Evolutionary conservation across 2,888 invertebrate species (phyloP).

Genomic region (Scrobipalpa atriplicella): DNA sequence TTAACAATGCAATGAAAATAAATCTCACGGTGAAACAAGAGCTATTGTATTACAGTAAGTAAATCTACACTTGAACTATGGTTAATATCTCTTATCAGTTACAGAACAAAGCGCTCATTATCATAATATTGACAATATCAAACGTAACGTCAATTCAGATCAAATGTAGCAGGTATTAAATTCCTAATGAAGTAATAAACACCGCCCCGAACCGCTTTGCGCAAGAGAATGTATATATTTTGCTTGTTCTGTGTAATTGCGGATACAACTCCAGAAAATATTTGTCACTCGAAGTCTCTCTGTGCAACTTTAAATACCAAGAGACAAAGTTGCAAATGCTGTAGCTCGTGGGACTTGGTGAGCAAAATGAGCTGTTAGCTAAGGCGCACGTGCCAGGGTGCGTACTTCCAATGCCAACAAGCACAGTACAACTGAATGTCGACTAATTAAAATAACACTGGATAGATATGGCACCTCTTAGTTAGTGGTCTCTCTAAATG

Average conservation of each 20-base stretch:
- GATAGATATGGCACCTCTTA: conserved; percentile 31
- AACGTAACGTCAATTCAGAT: conserved; percentile 24
- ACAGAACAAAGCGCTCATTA: conserved; percentile 20
- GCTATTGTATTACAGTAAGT: conserved; percentile 20
- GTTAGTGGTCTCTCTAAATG: conserved; percentile 26
- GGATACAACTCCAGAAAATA: conserved; percentile 27
- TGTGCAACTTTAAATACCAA: not conserved
- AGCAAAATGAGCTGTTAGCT: conserved; percentile 27
- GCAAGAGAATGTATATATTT: conserved; percentile 48
- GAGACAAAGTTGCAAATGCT: not conserved
- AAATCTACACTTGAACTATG: conserved; percentile 26
- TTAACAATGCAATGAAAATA: not conserved
- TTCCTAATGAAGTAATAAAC: conserved; percentile 41
- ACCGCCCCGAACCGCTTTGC: conserved; percentile 43
- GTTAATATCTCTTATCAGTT: conserved; percentile 15
- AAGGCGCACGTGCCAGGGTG: conserved; percentile 37
- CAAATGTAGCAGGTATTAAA: conserved; percentile 33
- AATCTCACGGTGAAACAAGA: conserved; percentile 15
- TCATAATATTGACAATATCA: conserved; percentile 26
- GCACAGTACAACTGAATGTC: conserved; percentile 30
- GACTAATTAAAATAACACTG: conserved; percentile 35
- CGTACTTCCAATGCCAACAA: conserved; percentile 34
- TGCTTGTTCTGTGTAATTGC: conserved; percentile 48
- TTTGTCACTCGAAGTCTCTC: not conserved
- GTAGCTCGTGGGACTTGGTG: not conserved